Percentiles rank a stretch among this genome's conserved stretches.
Conservation (phyloP, 1,140 invertebrate genomes). For the Hesperophylax magnus region DNA sequence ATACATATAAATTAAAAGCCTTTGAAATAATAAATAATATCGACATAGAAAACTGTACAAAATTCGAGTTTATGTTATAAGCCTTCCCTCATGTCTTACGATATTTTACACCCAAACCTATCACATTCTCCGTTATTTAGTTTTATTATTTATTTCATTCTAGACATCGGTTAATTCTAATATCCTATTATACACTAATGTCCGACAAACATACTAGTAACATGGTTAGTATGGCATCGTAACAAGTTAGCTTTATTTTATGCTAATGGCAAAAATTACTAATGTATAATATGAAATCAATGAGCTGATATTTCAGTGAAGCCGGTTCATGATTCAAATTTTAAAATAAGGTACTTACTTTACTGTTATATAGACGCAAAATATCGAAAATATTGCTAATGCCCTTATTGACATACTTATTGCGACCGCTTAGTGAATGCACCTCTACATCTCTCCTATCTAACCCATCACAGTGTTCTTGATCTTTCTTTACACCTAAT, state of each 20-base stretch:
- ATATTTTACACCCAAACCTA: conserved; percentile 3
- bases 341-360: no score
- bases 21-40: conserved; percentile 35
- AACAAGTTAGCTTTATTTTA: conserved; percentile 8
- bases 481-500: no score
- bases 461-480: no score
- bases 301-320: neutral
- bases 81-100: neutral
- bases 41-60: conserved; percentile 44
- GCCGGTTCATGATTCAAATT: no score
- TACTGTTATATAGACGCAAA: no score
- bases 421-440: no score
- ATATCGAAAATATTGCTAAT: no score
- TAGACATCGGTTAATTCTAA: conserved; percentile 29
- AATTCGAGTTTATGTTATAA: conserved; percentile 8
- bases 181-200: conserved; percentile 12
- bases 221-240: conserved; percentile 29
- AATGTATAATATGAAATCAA: conserved; percentile 16
- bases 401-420: no score
- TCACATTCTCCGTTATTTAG: neutral
- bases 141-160: neutral
- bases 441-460: no score
- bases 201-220: conserved; percentile 6
- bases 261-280: conserved; percentile 32
- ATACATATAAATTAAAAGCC: conserved; percentile 36